Conservation (phyloP, 1,140 invertebrate genomes). For the Diorhabda sublineata region DNA sequence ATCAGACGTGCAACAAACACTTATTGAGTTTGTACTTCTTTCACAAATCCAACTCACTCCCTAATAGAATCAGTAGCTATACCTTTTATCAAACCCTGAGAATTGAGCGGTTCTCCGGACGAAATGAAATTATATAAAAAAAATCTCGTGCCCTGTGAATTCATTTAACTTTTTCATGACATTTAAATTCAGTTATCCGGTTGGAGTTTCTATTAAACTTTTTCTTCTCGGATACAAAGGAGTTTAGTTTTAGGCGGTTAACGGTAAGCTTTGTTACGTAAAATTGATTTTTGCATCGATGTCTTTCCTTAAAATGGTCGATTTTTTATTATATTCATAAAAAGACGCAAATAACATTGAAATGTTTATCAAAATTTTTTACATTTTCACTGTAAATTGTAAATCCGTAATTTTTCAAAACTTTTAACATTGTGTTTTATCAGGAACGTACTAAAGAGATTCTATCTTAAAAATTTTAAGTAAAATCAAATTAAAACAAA, state of each 20-base stretch:
- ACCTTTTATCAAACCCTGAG: slow-evolving; percentile 6
- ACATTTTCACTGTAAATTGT: too few species aligned
- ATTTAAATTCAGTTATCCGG: slow-evolving; percentile 9
- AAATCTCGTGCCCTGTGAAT: not conserved
- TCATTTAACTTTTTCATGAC: slow-evolving; percentile 3
- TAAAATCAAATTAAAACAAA: too few species aligned
- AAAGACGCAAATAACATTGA: too few species aligned
- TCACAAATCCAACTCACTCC: slow-evolving; percentile 12
- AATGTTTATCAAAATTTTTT: too few species aligned
- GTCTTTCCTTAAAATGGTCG: too few species aligned
- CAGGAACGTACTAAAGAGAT: too few species aligned
- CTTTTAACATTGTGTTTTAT: too few species aligned
- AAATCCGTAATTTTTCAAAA: too few species aligned
- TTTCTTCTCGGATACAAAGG: not conserved
- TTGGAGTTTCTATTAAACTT: not conserved
- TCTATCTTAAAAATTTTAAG: too few species aligned
- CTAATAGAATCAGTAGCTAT: slow-evolving; percentile 18
- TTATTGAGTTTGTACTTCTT: slow-evolving; percentile 19
- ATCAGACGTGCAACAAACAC: slow-evolving; percentile 18
- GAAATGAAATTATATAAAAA: slow-evolving; percentile 13
- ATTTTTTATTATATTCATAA: too few species aligned
- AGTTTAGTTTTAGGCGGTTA: not conserved
- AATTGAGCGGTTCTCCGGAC: slow-evolving; percentile 11
- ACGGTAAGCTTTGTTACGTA: not conserved
- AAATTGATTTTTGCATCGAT: too few species aligned